A percentile compares a stretch with the other conserved stretches of the same genome.
phyloP scores from a whole-genome alignment of 2,888 invertebrate genomes.

The Schizaphis graminum region DNA sequence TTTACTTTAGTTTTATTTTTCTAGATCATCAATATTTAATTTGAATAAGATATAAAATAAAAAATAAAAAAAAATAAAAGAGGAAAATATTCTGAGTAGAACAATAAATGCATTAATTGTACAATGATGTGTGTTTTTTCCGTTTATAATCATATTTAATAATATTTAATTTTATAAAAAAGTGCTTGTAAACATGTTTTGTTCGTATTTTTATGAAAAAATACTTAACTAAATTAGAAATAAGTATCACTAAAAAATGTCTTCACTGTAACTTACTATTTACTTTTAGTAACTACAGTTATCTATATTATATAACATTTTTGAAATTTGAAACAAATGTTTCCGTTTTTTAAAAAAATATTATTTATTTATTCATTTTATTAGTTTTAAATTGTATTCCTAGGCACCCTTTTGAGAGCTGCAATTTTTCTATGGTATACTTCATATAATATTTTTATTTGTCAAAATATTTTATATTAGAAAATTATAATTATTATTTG shows the following conservation, averaged over 20 bases:
- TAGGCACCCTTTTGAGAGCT: not conserved
- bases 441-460: not conserved
- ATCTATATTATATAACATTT: not conserved
- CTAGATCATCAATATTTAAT: not conserved
- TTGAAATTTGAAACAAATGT: not conserved
- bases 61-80: not conserved
- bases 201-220: not conserved
- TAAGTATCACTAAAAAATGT: not conserved
- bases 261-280: not conserved
- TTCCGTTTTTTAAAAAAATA: not conserved
- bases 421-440: not conserved
- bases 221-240: not conserved
- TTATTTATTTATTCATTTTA: not conserved
- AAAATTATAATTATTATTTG: not conserved
- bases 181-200: not conserved
- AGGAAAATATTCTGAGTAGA: too few relatives aligned
- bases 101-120: too few relatives aligned
- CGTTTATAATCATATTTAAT: too few relatives aligned
- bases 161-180: not conserved
- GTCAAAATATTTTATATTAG: not conserved
- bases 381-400: not conserved
- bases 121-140: too few relatives aligned
- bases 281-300: not conserved
- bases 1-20: not conserved
- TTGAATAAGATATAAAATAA: not conserved